Percentiles rank a stretch among this genome's conserved stretches.
phyloP scores from a whole-genome alignment of 2,113 vertebrate genomes.

The Pseudorectes ferrugineus region DNA sequence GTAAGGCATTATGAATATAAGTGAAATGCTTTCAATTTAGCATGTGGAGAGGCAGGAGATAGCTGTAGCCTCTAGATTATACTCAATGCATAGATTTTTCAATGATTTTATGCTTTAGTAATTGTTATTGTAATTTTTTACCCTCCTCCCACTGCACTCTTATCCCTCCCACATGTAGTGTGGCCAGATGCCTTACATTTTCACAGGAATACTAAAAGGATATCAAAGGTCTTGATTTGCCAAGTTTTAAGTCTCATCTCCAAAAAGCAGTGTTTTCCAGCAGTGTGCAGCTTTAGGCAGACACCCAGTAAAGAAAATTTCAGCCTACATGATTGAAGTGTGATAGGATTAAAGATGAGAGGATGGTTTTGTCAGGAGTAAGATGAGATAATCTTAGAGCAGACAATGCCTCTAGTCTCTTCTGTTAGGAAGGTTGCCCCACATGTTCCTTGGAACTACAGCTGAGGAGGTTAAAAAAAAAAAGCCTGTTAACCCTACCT shows the following conservation, averaged over 20 bases:
- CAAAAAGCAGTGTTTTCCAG: slow-evolving; percentile 37
- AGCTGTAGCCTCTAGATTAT: not conserved
- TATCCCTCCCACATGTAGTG: slow-evolving; percentile 1
- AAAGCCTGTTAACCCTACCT: not conserved
- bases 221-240: slow-evolving; percentile 41
- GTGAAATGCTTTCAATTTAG: not conserved
- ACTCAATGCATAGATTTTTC: not conserved
- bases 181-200: slow-evolving; percentile 42
- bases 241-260: slow-evolving; percentile 44
- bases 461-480: not conserved
- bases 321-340: slow-evolving; percentile 33
- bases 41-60: not conserved
- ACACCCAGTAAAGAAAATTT: slow-evolving; percentile 33
- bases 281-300: slow-evolving; percentile 45
- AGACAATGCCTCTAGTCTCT: not conserved
- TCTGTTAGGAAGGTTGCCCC: not conserved
- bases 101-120: not conserved
- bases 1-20: not conserved
- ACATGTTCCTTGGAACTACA: not conserved
- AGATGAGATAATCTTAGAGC: not conserved
- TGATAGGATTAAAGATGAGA: slow-evolving; percentile 37
- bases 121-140: slow-evolving; percentile 18
- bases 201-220: slow-evolving; percentile 25
- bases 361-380: slow-evolving; percentile 5
- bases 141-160: not conserved